Evolutionary conservation across 2,113 vertebrate species (phyloP), one percentile per base, ranked within the genome.

Genomic region (Antennarius striatus): DNA sequence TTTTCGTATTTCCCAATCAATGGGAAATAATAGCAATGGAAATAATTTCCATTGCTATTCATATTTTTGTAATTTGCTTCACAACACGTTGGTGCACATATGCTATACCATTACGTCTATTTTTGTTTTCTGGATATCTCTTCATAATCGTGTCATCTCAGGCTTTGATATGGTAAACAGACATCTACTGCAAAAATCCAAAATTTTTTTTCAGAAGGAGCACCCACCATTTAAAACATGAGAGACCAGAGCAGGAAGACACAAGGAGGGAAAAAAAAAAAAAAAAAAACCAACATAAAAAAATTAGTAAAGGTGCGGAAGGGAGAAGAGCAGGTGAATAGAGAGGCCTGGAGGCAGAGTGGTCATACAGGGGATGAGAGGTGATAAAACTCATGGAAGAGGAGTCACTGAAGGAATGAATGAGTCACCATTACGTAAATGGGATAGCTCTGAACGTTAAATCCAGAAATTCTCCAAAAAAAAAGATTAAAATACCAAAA

Each of bases 131-230:
- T 54, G 39, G 68, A 59, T 52, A 63, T 42, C 10, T 52, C 28
- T 51, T 82, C 73, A 45, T 65, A 68, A 82, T 85, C 75, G 28
- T 57, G 42, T 73, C 66, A 71, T 82, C 73, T 9, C 61, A 71
- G 49, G 72, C 73, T 86, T 89, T 85, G 84, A 89, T 85, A 82
- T 85, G 84, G 57, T 61, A 85, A 89, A 15, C 71, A 77, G 80
- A 42, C 52, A 53, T 42, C 63, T 80, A 73, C 80, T 84, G 78
- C 82, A 85, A 72, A 22, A n/a, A 47, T 45, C 45, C 66, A 55
- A 63, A 60, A 52, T 22, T 22, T 22, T 22, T 22, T 22, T 22
- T 22, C 22, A 22, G 22, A 22, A 22, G 22, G 22, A 22, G 22
- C 22, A 22, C 22, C 22, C 22, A 22, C 22, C 45, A 56, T 42